Conservation (phyloP, 1,140 invertebrate genomes). For the Littorina saxatilis region DNA sequence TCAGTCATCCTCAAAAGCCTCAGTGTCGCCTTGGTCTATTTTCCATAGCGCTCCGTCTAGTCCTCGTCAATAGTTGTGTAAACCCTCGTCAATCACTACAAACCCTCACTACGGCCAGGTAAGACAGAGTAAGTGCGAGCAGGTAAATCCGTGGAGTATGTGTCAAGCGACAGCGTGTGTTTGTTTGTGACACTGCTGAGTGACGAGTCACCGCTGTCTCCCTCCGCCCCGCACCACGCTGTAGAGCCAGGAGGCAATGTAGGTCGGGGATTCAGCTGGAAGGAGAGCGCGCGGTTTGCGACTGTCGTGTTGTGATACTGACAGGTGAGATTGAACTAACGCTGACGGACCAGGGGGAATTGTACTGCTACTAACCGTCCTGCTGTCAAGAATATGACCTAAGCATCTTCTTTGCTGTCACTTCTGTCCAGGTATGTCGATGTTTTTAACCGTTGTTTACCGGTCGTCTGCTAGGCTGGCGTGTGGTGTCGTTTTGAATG, state of each 20-base stretch:
- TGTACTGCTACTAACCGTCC: no score
- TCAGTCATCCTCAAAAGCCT: no score
- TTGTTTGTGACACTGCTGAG: background rate
- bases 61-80: background rate
- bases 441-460: no score
- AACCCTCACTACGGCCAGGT: no score
- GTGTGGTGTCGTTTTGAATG: no score
- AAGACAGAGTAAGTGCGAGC: background rate
- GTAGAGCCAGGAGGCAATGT: background rate
- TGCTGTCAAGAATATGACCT: no score
- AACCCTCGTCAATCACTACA: no score
- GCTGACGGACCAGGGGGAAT: background rate
- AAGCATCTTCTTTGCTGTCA: no score
- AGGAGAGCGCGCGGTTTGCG: background rate
- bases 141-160: background rate
- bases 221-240: background rate
- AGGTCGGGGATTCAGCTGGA: slow-evolving; percentile 4
- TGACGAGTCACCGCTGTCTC: slow-evolving; percentile 4
- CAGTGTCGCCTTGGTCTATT: background rate
- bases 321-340: background rate
- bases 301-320: background rate
- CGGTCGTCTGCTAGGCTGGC: no score
- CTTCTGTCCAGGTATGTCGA: no score
- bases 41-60: background rate
- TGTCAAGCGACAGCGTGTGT: no score